Percentiles rank a stretch among this genome's conserved stretches.
phyloP scores from a whole-genome alignment of 1,140 invertebrate genomes.

The Pseudomyrmex concolor region DNA sequence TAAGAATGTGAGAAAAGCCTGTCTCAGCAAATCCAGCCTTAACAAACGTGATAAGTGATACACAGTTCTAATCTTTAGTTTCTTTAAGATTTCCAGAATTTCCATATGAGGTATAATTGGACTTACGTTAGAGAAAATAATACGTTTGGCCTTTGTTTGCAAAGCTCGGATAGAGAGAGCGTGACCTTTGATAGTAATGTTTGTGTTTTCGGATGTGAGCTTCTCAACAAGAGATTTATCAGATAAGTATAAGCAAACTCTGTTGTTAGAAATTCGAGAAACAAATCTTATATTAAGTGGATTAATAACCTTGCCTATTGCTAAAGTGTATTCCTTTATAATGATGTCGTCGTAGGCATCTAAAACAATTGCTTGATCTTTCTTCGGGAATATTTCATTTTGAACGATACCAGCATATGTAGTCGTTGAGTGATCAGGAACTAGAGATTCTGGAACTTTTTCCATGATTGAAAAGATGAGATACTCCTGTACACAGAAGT shows the following conservation, averaged over 20 bases:
- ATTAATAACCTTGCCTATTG: background rate
- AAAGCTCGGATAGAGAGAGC: background rate
- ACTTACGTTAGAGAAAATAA: constrained; percentile 20
- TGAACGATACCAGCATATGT: background rate
- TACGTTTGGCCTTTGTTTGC: background rate
- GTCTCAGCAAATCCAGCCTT: background rate
- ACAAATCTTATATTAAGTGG: constrained; percentile 2
- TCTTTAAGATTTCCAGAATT: background rate
- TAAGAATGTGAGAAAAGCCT: constrained; percentile 1
- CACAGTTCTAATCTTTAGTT: background rate
- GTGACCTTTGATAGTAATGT: background rate
- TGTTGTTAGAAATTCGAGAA: too few species aligned
- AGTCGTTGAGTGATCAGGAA: too few species aligned
- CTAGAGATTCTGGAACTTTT: too few species aligned
- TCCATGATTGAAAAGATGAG: too few species aligned
- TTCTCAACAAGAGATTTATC: too few species aligned
- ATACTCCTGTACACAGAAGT: too few species aligned
- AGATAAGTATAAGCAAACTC: too few species aligned
- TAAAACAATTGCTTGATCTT: background rate
- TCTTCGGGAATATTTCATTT: background rate
- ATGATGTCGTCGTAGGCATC: background rate
- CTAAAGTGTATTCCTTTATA: background rate
- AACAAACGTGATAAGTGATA: background rate
- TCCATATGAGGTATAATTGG: background rate
- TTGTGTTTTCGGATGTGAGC: background rate